Evolutionary conservation across 2,797 vertebrate species (phyloP).

Genomic region (Rhyacichthys aspro): DNA sequence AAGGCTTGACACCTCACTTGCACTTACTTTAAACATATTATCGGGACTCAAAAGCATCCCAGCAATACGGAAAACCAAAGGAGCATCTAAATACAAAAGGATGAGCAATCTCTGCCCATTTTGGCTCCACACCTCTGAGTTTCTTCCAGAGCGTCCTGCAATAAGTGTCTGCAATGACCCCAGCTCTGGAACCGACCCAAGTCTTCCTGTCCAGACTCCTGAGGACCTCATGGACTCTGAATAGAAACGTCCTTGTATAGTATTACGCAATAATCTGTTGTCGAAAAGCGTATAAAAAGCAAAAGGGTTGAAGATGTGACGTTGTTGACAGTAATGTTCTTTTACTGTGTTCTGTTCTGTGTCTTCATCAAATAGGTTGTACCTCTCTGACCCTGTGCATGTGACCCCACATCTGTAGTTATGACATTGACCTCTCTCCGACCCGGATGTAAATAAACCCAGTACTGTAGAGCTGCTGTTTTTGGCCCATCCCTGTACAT

Average conservation of each 20-base stretch:
- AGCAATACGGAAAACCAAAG: conserved; percentile 75
- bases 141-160: conserved; percentile 34
- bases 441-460: conserved; percentile 76
- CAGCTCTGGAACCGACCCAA: conserved; percentile 66
- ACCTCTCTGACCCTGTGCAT: conserved; percentile 68
- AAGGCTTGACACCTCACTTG: no score
- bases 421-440: conserved; percentile 62
- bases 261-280: conserved; percentile 66
- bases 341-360: conserved; percentile 67
- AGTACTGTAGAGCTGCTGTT: conserved; percentile 78
- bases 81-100: conserved; percentile 27
- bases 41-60: conserved; percentile 5
- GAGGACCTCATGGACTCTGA: conserved; percentile 56
- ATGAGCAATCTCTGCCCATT: conserved; percentile 13
- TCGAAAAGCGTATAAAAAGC: conserved; percentile 69
- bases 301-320: conserved; percentile 56
- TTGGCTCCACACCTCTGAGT: conserved; percentile 20
- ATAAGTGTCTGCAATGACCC: conserved; percentile 55
- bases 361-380: conserved; percentile 60
- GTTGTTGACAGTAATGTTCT: conserved; percentile 59
- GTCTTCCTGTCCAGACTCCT: conserved; percentile 81
- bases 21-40: no score
- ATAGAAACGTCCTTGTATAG: conserved; percentile 62
- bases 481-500: conserved; percentile 77
- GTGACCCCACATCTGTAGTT: conserved; percentile 72